These are phyloP conservation scores for Rotaria macrura DNA, from an alignment of 2,888 invertebrate genomes.

Conservation along the genomic window DNA sequence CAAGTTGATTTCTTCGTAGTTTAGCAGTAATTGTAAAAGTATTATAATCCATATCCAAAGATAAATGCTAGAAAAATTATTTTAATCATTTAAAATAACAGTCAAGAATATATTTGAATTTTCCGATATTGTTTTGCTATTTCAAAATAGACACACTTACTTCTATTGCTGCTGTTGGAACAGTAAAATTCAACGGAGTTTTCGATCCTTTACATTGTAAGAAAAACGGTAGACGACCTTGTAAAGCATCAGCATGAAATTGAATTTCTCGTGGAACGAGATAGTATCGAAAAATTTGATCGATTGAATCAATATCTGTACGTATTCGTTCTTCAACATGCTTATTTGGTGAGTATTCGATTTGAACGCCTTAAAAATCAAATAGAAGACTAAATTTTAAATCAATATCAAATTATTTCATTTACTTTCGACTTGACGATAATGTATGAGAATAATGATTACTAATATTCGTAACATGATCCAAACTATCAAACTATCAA, in stretches of 20 bases:
- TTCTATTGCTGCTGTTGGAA: background rate
- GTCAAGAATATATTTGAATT: too few relatives aligned
- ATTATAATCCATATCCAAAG: background rate
- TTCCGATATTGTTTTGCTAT: background rate
- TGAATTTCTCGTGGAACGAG: background rate
- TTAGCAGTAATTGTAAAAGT: background rate
- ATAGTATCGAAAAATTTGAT: background rate
- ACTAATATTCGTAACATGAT: background rate
- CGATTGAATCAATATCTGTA: background rate
- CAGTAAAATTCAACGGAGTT: background rate
- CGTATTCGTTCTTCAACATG: background rate
- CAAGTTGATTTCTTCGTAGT: background rate
- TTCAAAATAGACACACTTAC: background rate
- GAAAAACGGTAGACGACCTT: background rate
- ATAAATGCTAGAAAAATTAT: background rate
- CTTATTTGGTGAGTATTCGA: background rate
- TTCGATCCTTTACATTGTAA: background rate
- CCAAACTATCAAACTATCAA: background rate
- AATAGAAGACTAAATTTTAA: background rate
- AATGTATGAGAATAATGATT: background rate
- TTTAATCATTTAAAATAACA: too few relatives aligned
- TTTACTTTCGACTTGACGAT: background rate
- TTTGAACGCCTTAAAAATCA: background rate
- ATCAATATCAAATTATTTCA: background rate
- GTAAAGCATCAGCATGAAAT: background rate